Base-by-base conservation (phyloP, 2,113 vertebrate genomes). In the Meleagris gallopavo region DNA sequence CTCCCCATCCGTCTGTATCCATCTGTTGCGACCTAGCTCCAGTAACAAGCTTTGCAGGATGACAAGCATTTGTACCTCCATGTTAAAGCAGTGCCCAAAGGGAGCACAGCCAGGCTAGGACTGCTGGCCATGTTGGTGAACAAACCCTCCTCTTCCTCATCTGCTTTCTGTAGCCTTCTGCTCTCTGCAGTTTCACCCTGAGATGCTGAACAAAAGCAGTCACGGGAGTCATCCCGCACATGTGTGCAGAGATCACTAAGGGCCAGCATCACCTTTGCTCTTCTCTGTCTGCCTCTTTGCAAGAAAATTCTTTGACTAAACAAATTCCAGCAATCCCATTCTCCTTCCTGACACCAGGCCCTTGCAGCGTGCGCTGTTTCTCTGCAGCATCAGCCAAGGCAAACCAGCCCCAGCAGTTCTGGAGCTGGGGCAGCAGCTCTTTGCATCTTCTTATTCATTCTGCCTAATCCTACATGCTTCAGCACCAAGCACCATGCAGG, bases 1-100 rank as follows among this genome's bases (percentile, higher is more conserved):
- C 95, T 96, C 95, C 96, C 96, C 55, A 25, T 19, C 93, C 93
- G 0, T 96, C 92, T 96, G 93, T 30, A 94, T 32, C 94, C 93
- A 88, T 93, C 95, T 96, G 96, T 57, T 79, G 43, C 0, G 0
- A 43, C 58, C 85, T 46, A 85, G 84, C 77, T 72, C 91, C 30
- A 1, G 69, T 64, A 64, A 91, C 58, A 79, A 87, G 87, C 52
- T 87, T 94, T 43, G 58, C 55, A 93, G 66, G 84, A 11, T 43
- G 21, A 57, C 78, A 30, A 58, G 11, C 12, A 45, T 1, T 30
- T 69, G 55, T 19, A 79, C 61, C 25, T 84, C 54, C 30, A 0
- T 5, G 46, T 64, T 30, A 45, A 45, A 40, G 46, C 3, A 50
- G 71, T 14, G 58, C 38, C 52, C 24, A 48, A 38, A 54, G 29